Percentiles rank a stretch among this genome's conserved stretches.
These are phyloP conservation scores for Drosophila sordidapex DNA, from an alignment of 2,888 invertebrate species.

Conservation along the genomic window DNA sequence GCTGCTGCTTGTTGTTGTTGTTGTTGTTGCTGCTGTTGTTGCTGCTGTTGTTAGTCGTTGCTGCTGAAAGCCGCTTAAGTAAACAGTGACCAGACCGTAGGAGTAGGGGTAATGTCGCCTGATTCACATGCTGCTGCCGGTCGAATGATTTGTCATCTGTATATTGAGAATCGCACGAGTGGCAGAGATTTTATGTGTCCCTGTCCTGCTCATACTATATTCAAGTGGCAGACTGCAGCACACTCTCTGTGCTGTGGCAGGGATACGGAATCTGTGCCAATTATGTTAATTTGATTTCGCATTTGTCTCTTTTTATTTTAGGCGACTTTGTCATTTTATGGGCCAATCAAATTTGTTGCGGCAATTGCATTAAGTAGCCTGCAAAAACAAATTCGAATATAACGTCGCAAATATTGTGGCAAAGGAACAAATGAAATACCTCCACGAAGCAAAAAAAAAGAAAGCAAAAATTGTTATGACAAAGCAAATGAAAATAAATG, in stretches of 20 bases:
- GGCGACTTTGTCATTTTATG: slow-evolving; percentile 56
- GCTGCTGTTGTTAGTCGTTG: slow-evolving; percentile 5
- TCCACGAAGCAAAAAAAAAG: slow-evolving; percentile 35
- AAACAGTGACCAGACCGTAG: slow-evolving; percentile 8
- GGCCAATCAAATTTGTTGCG: slow-evolving; percentile 73
- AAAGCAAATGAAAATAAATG: slow-evolving; percentile 79
- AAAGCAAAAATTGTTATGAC: slow-evolving; percentile 71
- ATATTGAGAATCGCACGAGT: background rate
- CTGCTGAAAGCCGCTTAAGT: slow-evolving; percentile 50
- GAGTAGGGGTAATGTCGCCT: slow-evolving; percentile 14
- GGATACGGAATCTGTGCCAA: slow-evolving; percentile 64
- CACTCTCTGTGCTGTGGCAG: background rate
- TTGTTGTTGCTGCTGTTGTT: background rate
- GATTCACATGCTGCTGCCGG: slow-evolving; percentile 21
- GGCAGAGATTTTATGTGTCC: background rate
- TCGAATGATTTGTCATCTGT: slow-evolving; percentile 43
- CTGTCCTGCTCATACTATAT: slow-evolving; percentile 22
- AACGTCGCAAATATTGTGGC: slow-evolving; percentile 50
- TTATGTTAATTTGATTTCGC: slow-evolving; percentile 76
- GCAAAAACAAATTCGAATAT: slow-evolving; percentile 57
- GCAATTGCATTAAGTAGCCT: slow-evolving; percentile 74
- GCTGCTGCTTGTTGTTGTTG: background rate
- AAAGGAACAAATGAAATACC: slow-evolving; percentile 25
- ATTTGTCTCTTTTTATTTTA: slow-evolving; percentile 45
- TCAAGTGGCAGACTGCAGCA: slow-evolving; percentile 12